phyloP scores from a whole-genome alignment of 1,140 invertebrate species.

The Pachypeltis micranthus region DNA sequence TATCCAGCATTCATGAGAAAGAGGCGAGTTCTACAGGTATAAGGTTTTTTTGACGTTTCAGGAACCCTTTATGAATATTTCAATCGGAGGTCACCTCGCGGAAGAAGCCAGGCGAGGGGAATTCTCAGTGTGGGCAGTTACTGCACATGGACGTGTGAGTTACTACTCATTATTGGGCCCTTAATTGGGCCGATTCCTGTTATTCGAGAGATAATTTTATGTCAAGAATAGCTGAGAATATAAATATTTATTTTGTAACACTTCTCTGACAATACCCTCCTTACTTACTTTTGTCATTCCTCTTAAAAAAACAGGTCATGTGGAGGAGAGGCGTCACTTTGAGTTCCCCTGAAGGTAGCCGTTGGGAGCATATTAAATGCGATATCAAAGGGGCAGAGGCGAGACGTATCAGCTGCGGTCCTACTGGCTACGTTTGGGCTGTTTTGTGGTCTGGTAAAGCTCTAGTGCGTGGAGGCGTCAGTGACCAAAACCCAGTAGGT shows the following conservation, averaged over 20 bases:
- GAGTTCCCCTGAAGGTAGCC: constrained; percentile 67
- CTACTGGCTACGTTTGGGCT: constrained; percentile 74
- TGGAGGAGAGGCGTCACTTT: constrained; percentile 65
- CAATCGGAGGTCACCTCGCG: constrained; percentile 69
- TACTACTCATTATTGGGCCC: no score
- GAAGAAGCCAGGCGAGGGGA: constrained; percentile 58
- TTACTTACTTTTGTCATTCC: no score
- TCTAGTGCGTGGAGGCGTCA: constrained; percentile 64
- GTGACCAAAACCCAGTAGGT: no score
- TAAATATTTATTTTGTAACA: no score
- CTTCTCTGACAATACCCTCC: no score
- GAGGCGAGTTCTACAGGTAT: constrained; percentile 11
- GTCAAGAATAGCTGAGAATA: no score
- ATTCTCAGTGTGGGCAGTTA: constrained; percentile 80
- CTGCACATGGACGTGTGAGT: constrained; percentile 66
- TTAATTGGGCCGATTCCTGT: neutral
- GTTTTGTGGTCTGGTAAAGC: constrained; percentile 67
- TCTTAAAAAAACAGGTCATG: no score
- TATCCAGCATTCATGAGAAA: neutral
- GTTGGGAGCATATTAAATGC: constrained; percentile 59
- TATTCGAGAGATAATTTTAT: no score
- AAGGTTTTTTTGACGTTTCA: constrained; percentile 31
- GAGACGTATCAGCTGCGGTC: constrained; percentile 67
- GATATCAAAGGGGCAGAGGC: constrained; percentile 55
- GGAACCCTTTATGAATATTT: constrained; percentile 71